A percentile compares a stretch with the other conserved stretches of the same genome.
Evolutionary conservation across 2,797 vertebrate species (phyloP).

Genomic region (Oreochromis mossambicus): DNA sequence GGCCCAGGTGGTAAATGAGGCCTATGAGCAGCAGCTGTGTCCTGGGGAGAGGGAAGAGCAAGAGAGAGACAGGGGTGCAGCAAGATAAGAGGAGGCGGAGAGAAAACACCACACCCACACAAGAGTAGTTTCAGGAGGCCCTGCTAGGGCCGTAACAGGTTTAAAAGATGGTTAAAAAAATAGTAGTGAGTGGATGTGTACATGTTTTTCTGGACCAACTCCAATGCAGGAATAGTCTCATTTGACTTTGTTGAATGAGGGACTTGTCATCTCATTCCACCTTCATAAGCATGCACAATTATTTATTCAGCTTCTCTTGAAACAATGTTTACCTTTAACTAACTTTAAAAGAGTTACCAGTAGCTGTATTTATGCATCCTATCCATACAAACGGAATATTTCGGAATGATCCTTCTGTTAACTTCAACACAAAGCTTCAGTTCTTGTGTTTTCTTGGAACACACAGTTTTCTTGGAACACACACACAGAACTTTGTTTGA

Average conservation of each 20-base stretch:
- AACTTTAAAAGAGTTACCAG: neutral
- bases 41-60: too few relatives aligned
- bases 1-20: too few relatives aligned
- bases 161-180: neutral
- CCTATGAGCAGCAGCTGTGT: too few relatives aligned
- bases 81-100: too few relatives aligned
- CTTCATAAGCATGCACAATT: neutral
- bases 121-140: too few relatives aligned
- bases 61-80: too few relatives aligned
- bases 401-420: neutral
- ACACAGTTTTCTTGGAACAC: neutral
- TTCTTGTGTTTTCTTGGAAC: neutral
- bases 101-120: too few relatives aligned
- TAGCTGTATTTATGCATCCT: neutral
- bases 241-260: neutral
- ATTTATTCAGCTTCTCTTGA: neutral
- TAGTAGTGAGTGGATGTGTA: neutral
- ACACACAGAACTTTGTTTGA: neutral
- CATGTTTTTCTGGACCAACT: fast-evolving
- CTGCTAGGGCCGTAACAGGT: neutral
- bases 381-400: neutral
- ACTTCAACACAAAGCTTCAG: neutral
- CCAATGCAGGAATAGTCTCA: neutral
- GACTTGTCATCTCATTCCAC: neutral
- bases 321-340: neutral